A percentile compares a stretch with the other conserved stretches of the same genome.
Conservation (phyloP, 1,140 invertebrate genomes). For the Saccostrea echinata region DNA sequence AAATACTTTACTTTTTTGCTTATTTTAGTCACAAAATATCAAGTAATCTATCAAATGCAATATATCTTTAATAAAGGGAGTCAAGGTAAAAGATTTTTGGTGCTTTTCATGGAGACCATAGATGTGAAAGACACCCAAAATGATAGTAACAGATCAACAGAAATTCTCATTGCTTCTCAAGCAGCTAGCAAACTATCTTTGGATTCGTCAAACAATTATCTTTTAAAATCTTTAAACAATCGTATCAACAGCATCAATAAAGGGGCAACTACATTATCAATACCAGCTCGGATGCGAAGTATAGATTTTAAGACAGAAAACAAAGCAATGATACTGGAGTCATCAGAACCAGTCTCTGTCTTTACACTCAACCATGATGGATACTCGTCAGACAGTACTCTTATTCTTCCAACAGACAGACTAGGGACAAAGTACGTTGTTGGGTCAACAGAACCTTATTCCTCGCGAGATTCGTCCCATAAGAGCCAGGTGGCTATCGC, state of each 20-base stretch:
- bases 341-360: neutral
- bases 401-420: slow-evolving; percentile 12
- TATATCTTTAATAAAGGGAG: neutral
- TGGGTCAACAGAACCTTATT: slow-evolving; percentile 5
- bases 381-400: neutral
- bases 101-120: neutral
- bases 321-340: neutral
- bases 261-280: neutral
- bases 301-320: neutral
- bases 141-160: neutral
- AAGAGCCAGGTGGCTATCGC: neutral
- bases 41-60: neutral
- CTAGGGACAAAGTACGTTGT: slow-evolving; percentile 21
- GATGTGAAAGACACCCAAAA: neutral
- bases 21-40: neutral
- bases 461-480: no score
- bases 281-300: neutral
- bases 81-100: neutral
- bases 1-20: neutral
- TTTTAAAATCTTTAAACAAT: neutral
- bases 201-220: neutral
- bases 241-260: neutral
- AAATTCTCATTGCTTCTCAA: neutral
- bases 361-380: neutral
- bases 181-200: neutral